Base-by-base conservation (phyloP, 2,888 invertebrate genomes). In the Euclidia mi region DNA sequence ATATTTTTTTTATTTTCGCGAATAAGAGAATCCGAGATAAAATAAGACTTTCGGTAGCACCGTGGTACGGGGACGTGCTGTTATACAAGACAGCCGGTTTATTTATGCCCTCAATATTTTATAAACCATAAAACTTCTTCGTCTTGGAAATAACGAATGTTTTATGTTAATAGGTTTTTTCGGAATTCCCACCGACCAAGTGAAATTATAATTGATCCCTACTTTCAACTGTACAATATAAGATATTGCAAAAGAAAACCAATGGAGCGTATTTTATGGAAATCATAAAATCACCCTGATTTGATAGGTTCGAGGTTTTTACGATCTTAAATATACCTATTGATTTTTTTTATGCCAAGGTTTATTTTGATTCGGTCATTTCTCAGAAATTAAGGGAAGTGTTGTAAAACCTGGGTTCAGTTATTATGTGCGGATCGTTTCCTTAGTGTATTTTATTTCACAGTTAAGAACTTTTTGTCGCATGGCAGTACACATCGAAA, bases 41-140 rank as follows among this genome's bases (percentile, higher is more conserved):
- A 91, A 92, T 92, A 92, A 89, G 90, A 81, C 84, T 82, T 79
- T 84, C 85, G 88, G 90, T 87, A 85, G 65, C 69, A 68, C 73
- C 79, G 76, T 77, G 80, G 79, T 78, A 83, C 78, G 75, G 86
- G 82, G 90, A 91, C 91, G 92, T 91, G 91, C 90, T 91, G 89
- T 88, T 84, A 91, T 88, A 92, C 91, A 89, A 81, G 93, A 92
- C 92, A 90, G 87, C 84, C 77, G 78, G 83, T 81, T 93, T 93
- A 93, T 93, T 93, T 93, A 93, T 92, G 87, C 83, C 87, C 89
- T 85, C 91, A 91, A 93, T 92, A 93, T 93, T 92, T 93, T 90
- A 93, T 92, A 92, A 92, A 90, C 90, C 92, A 91, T 92, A 92
- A 93, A 92, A 92, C 90, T 92, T 90, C 82, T 81, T 81, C 79